A percentile compares a stretch with the other conserved stretches of the same genome.
phyloP scores from a whole-genome alignment of 37 sponge, comb jelly and placozoan genomes.

The Oopsacas minuta region DNA sequence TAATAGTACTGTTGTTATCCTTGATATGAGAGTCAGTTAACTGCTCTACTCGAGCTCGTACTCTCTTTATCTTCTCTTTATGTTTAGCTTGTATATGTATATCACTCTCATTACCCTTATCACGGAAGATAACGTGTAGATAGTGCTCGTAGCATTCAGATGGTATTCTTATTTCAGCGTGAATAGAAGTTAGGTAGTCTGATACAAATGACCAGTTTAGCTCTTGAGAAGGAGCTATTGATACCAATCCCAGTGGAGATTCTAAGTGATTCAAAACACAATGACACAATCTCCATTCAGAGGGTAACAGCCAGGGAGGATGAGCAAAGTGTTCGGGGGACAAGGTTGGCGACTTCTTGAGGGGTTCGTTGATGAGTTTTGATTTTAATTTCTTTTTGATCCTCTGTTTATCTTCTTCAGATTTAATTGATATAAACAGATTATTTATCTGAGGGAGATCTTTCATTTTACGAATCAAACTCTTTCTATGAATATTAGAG shows the following conservation, averaged over 20 bases:
- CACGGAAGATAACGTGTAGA: neutral
- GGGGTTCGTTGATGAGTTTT: neutral
- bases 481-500: neutral
- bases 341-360: neutral
- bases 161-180: neutral
- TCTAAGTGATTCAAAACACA: slow-evolving; percentile 15
- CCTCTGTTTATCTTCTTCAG: slow-evolving; percentile 5
- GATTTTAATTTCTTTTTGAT: neutral
- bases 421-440: neutral
- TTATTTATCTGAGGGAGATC: neutral
- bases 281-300: neutral
- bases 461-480: neutral
- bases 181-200: neutral
- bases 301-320: neutral
- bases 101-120: neutral
- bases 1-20: neutral
- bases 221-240: neutral
- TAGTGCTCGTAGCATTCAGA: slow-evolving; percentile 19
- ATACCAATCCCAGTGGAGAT: neutral
- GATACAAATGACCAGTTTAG: neutral
- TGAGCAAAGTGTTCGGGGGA: neutral
- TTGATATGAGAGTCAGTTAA: neutral
- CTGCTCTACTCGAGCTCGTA: slow-evolving; percentile 1
- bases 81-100: slow-evolving; percentile 11
- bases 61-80: slow-evolving; percentile 17